Evolutionary conservation across 1,140 invertebrate genomes (phyloP), one percentile per base, ranked within the genome.

Genomic region (Drosophila busckii): DNA sequence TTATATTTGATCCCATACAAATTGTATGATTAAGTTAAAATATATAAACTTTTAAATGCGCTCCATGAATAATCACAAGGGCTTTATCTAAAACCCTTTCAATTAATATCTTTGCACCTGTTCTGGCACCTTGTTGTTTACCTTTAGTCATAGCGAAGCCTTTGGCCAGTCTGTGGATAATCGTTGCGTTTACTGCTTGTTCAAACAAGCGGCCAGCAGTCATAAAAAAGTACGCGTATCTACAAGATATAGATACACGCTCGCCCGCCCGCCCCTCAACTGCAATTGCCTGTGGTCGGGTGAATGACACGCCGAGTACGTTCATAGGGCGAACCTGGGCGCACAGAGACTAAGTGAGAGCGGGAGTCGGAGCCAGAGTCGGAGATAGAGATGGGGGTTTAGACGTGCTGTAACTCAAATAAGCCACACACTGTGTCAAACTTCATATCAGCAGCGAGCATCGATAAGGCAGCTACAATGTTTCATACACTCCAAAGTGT

Each of bases 381-480:
- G 9, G 1, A 15, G 34, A 13, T 4, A 12, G 31, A 5, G 2
- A 15, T 22, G 38, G 38, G 22, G 12, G n/a, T 12, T 20, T 40
- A 40, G 32, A 31, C 50, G 23, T 12, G 28, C 31, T 28, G 44
- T 29, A 56, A 56, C 42, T 62, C 59, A 62, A 62, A 62, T 62
- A 66, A 61, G 62, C 49, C 56, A 45, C 69, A 65, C 62, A 66
- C 66, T 62, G 69, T 66, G 67, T 71, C 67, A 73, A 68, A 71
- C 73, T 82, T 73, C 73, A n/a, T 80, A 80, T 80, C 73, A 80
- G 73, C 55, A 37, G 32, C 35, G 28, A 37, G 52, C 52, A 80
- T 60, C 73, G 73, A 80, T 80, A 80, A 80, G 73, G 32, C 44
- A 5, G 42, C 63, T 49, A 78, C 71, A 78, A 80, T 55, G 73